A percentile compares a stretch with the other conserved stretches of the same genome.
Evolutionary conservation across 2,113 vertebrate genomes (phyloP).

Genomic region (Reinhardtius hippoglossoides): DNA sequence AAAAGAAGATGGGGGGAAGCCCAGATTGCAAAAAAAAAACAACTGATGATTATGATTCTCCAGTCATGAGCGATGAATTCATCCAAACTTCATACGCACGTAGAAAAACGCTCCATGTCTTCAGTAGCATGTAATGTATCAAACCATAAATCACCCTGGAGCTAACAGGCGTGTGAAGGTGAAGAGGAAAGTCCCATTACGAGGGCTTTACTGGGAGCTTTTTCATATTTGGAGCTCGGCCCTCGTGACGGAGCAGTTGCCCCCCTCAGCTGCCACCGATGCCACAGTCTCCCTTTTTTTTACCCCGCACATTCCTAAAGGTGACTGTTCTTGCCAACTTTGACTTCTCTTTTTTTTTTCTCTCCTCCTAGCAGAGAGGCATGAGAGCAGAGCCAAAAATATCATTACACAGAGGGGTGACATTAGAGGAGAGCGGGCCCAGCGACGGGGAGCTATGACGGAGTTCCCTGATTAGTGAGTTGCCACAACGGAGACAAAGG

Average conservation of each 20-base stretch:
- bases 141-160: constrained; percentile 43
- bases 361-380: constrained; percentile 37
- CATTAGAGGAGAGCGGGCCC: constrained; percentile 53
- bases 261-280: constrained; percentile 40
- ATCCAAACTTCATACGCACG: constrained; percentile 25
- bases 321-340: constrained; percentile 57
- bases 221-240: constrained; percentile 37
- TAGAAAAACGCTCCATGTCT: constrained; percentile 35
- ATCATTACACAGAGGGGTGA: constrained; percentile 68
- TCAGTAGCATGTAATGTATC: constrained; percentile 36
- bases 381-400: constrained; percentile 80
- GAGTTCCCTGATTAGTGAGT: constrained; percentile 82
- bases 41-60: constrained; percentile 49
- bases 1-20: constrained; percentile 72
- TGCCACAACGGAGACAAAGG: constrained; percentile 77
- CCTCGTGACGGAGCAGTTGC: constrained; percentile 37
- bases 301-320: constrained; percentile 60
- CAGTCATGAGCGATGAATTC: constrained; percentile 21
- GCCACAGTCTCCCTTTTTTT: constrained; percentile 49
- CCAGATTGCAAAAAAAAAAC: constrained; percentile 58
- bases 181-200: constrained; percentile 35
- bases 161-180: constrained; percentile 16
- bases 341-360: constrained; percentile 12
- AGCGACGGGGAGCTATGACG: constrained; percentile 69
- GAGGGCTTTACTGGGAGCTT: constrained; percentile 16